A percentile compares a stretch with the other conserved stretches of the same genome.
These are phyloP conservation scores for Sciurus carolinensis DNA, from an alignment of 2,797 vertebrate species.

Conservation along the genomic window DNA sequence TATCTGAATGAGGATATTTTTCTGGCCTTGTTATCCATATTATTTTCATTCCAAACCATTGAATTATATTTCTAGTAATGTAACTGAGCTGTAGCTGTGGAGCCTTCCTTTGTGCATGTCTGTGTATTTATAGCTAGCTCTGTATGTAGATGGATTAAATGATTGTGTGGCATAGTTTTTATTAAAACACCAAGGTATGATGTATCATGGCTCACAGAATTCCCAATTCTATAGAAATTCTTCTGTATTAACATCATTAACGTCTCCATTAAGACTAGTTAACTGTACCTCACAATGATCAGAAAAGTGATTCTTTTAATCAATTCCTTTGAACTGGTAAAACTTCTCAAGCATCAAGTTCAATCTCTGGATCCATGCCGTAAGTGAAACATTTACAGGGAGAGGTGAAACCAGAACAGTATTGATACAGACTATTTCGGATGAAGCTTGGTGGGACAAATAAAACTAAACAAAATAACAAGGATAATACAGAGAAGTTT, in stretches of 20 bases:
- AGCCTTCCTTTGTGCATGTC: neutral
- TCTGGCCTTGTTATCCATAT: slow-evolving; percentile 33
- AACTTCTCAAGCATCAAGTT: neutral
- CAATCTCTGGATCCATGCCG: neutral
- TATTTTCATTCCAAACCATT: slow-evolving; percentile 29
- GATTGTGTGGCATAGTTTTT: neutral
- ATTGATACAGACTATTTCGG: neutral
- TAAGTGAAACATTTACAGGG: neutral
- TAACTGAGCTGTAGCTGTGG: neutral
- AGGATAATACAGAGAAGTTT: neutral
- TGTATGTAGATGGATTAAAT: neutral
- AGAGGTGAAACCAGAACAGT: neutral
- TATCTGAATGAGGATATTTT: slow-evolving; percentile 48
- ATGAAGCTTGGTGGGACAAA: neutral
- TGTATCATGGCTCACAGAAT: neutral
- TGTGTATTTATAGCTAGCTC: neutral
- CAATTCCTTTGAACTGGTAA: neutral
- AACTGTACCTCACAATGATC: neutral
- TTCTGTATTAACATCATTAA: neutral
- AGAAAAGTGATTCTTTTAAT: slow-evolving; percentile 7
- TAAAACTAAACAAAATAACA: neutral
- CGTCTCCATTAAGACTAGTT: neutral
- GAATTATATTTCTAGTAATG: neutral
- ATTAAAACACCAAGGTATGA: neutral
- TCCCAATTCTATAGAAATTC: neutral